Evolutionary conservation across 2,888 invertebrate genomes (phyloP), one percentile per base, ranked within the genome.

Genomic region (Cenopis cana): DNA sequence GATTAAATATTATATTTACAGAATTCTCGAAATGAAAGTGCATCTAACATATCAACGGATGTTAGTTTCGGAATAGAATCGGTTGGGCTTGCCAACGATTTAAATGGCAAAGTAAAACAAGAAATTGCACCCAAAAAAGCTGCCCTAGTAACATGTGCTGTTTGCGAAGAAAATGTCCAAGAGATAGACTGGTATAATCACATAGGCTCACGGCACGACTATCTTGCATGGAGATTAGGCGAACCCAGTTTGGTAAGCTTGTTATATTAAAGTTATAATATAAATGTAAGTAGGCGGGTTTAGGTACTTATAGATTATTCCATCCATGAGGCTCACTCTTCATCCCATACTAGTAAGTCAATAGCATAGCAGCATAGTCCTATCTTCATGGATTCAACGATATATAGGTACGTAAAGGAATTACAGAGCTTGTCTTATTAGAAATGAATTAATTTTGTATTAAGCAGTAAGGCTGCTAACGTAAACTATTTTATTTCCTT

Each of bases 201-300:
- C 29, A 49, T 49, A 50, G 61, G 49, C 29, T 10, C 29, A 18
- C n/a, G 33, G 11, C 61, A 61, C 49, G 49, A 61, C 17, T 61
- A 61, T 17, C 61, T 61, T 12, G 61, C 61, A 8, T 61, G 61
- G 61, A 61, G 49, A 61, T 33, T 5, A 17, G 61, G 50, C 14
- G 66, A 74, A 14, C 11, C 46, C 3, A 52, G 70, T 33, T 29
- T 73, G 41, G 74, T 74, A 50, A 57, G 74, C 67, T 46, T 46
- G 46, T 46, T n/a, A 46, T 46, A 0, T 41, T 41, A n/a, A 46
- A 46, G 8, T 46, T n/a, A 46, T n/a, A 46, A 14, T 12, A 12
- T n/a, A n/a, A n/a, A n/a, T n/a, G 12, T 38, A 38, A 38, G 12
- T 38, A 38, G 14, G 38, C 12, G 12, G 38, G 38, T 24, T 5